A percentile compares a stretch with the other conserved stretches of the same genome.
Conservation (phyloP, 2,888 invertebrate species). For the Horisme vitalbata region DNA sequence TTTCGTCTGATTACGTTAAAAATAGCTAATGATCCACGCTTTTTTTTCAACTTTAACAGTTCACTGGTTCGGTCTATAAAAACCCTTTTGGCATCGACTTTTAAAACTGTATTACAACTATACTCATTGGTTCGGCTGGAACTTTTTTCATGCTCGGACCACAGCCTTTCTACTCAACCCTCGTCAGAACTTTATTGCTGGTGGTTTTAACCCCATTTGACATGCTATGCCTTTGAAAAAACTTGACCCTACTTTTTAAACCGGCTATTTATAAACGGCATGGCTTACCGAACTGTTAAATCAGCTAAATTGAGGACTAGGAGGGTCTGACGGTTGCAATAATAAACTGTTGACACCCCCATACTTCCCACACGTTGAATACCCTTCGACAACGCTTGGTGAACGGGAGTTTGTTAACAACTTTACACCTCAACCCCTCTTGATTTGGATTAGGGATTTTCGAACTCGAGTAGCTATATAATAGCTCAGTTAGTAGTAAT, state of each 20-base stretch:
- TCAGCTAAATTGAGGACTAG: slow-evolving; percentile 6
- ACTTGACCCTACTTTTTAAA: slow-evolving; percentile 17
- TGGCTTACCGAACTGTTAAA: slow-evolving; percentile 18
- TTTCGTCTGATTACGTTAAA: slow-evolving; percentile 11
- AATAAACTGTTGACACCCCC: slow-evolving; percentile 6
- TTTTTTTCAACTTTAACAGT: slow-evolving; percentile 11
- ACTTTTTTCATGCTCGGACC: too few relatives aligned
- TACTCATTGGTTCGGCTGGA: too few relatives aligned
- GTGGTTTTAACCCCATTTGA: slow-evolving; percentile 2
- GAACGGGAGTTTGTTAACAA: background rate
- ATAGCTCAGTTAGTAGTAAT: too few relatives aligned
- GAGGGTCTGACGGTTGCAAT: slow-evolving; percentile 11
- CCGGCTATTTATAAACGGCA: slow-evolving; percentile 9
- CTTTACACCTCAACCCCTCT: slow-evolving; percentile 2
- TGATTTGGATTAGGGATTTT: too few relatives aligned
- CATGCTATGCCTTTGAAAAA: background rate
- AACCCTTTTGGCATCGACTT: too few relatives aligned
- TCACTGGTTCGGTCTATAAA: slow-evolving; percentile 10
- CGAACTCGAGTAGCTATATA: too few relatives aligned
- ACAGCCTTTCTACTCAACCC: too few relatives aligned
- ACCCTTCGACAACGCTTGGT: background rate
- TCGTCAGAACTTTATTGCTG: background rate
- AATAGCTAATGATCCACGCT: slow-evolving; percentile 12
- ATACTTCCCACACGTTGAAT: background rate
- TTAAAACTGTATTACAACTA: too few relatives aligned